Evolutionary conservation across 2,888 invertebrate genomes (phyloP).

Genomic region (Lacanobia oleracea): DNA sequence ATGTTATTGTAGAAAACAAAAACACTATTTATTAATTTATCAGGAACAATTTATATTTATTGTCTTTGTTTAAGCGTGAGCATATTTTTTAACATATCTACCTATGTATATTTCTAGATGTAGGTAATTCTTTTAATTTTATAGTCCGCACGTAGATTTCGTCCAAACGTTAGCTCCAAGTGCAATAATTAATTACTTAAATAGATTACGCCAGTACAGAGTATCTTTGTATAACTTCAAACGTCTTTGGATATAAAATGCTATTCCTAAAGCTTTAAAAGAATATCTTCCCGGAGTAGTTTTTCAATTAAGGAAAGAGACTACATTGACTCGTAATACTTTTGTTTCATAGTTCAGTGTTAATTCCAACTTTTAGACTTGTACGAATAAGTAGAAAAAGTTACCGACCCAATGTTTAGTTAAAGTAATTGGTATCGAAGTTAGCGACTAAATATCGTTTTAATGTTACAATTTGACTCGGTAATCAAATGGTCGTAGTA

Average conservation of each 20-base stretch:
- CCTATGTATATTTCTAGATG: too few relatives aligned
- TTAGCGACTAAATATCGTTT: too few relatives aligned
- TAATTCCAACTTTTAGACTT: neutral
- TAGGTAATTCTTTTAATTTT: neutral
- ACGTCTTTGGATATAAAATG: neutral
- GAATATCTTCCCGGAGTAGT: conserved; percentile 17
- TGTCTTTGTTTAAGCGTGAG: too few relatives aligned
- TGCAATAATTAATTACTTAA: neutral
- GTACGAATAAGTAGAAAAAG: too few relatives aligned
- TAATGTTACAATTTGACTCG: too few relatives aligned
- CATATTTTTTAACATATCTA: too few relatives aligned
- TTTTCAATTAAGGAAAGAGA: conserved; percentile 27
- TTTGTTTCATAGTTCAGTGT: conserved; percentile 13
- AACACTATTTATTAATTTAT: too few relatives aligned
- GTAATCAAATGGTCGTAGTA: too few relatives aligned
- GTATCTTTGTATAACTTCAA: neutral
- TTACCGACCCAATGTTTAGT: neutral
- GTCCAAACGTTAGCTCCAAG: neutral
- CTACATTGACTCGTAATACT: conserved; percentile 15
- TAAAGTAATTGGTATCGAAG: too few relatives aligned
- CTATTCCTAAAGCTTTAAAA: conserved; percentile 15
- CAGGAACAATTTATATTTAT: too few relatives aligned
- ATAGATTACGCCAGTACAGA: neutral
- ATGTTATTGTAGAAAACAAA: too few relatives aligned
- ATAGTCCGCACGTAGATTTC: neutral